A percentile compares a stretch with the other conserved stretches of the same genome.
Conservation (phyloP, 2,113 vertebrate genomes). For the Gymnocephalus cernua region DNA sequence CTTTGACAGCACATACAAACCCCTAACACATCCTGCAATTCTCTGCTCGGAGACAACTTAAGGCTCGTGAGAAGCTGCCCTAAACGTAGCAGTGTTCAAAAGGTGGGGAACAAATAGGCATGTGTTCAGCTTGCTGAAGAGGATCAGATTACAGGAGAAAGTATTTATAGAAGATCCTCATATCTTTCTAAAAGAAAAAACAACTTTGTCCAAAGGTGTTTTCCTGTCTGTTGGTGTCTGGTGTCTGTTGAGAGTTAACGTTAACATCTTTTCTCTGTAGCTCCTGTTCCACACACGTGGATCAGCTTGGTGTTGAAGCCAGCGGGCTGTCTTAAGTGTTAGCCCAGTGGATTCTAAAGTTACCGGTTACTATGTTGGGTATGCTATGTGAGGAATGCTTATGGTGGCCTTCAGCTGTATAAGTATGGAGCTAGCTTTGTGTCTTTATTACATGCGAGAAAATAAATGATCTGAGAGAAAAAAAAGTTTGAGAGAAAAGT, state of each 20-base stretch:
- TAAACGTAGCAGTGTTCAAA: constrained; percentile 31
- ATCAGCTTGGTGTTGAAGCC: not conserved
- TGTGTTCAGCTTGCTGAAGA: constrained; percentile 4
- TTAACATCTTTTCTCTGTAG: not conserved
- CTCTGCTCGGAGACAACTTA: not conserved
- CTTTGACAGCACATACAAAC: not conserved
- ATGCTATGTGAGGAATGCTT: constrained; percentile 7
- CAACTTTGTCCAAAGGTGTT: constrained; percentile 19
- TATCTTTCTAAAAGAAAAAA: constrained; percentile 23
- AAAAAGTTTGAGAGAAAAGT: too few relatives aligned
- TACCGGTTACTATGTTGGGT: constrained; percentile 4
- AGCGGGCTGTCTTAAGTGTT: constrained; percentile 5
- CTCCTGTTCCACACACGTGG: not conserved
- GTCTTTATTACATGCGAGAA: too few relatives aligned
- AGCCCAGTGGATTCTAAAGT: constrained; percentile 35
- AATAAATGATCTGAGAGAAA: too few relatives aligned
- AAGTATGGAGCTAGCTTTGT: too few relatives aligned
- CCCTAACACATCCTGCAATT: not conserved
- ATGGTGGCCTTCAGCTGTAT: constrained; percentile 12
- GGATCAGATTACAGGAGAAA: constrained; percentile 68
- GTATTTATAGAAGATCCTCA: constrained; percentile 69
- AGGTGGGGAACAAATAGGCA: constrained; percentile 70
- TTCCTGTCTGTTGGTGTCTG: too few relatives aligned
- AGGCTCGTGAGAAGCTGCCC: constrained; percentile 14
- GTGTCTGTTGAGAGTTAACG: not conserved